phyloP scores from a whole-genome alignment of 2,797 vertebrate species.

The Lacerta bilineata region DNA sequence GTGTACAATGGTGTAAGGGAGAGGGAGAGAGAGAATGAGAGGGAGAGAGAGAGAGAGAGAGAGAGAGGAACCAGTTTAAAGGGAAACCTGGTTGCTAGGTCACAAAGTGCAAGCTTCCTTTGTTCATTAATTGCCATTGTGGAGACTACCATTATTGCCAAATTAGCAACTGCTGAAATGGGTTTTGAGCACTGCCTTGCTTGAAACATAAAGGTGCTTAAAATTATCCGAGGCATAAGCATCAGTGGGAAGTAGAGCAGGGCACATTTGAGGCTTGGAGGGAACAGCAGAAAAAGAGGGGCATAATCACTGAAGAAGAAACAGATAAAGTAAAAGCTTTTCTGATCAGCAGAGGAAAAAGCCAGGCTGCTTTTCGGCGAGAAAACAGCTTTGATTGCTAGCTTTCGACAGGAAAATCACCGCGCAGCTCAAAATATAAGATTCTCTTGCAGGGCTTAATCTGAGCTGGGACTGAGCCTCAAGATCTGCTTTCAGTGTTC shows the following conservation, averaged over 20 bases:
- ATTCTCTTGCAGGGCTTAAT: conserved; percentile 18
- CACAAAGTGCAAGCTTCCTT: conserved; percentile 67
- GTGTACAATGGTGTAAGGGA: conserved; percentile 28
- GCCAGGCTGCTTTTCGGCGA: background rate
- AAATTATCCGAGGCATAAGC: conserved; percentile 49
- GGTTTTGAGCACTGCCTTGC: conserved; percentile 63
- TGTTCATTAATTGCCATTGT: conserved; percentile 74
- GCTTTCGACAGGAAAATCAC: background rate
- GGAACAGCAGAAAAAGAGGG: conserved; percentile 24
- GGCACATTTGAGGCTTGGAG: conserved; percentile 19
- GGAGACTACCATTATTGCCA: conserved; percentile 62
- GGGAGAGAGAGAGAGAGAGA: conserved; percentile 27
- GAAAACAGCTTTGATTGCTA: conserved; percentile 13
- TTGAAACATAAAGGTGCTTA: conserved; percentile 59
- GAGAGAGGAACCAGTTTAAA: conserved; percentile 60
- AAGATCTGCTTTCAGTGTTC: conserved; percentile 2
- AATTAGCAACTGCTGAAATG: conserved; percentile 59
- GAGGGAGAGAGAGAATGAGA: background rate
- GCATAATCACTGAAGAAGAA: background rate
- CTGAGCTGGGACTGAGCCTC: background rate
- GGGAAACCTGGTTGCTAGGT: conserved; percentile 64
- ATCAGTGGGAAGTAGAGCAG: conserved; percentile 5
- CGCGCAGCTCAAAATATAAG: background rate
- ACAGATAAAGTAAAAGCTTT: conserved; percentile 7
- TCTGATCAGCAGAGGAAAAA: conserved; percentile 13